A percentile compares a stretch with the other conserved stretches of the same genome.
These are phyloP conservation scores for Psittacula cyanocephala DNA, from an alignment of 2,113 vertebrate genomes.

Conservation along the genomic window DNA sequence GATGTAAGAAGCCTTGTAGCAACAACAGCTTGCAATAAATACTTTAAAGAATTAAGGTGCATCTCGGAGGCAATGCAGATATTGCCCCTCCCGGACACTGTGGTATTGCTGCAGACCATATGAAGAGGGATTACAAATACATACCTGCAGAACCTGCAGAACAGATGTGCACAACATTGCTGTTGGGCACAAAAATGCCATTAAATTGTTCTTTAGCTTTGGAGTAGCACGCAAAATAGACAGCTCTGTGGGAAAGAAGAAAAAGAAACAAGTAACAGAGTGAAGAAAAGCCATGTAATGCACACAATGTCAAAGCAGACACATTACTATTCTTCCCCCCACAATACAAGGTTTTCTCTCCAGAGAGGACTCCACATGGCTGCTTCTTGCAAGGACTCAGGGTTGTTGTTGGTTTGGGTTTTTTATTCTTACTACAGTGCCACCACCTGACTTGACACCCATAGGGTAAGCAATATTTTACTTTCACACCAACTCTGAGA, in stretches of 20 bases:
- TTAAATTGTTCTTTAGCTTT: constrained; percentile 94
- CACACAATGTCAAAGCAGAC: not conserved
- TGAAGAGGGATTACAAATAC: not conserved
- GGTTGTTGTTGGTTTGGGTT: not conserved
- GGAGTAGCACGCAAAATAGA: constrained; percentile 96
- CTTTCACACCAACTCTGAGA: not conserved
- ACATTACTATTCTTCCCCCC: not conserved
- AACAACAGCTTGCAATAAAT: not conserved
- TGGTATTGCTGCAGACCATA: not conserved
- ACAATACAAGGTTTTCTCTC: not conserved
- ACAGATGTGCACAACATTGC: constrained; percentile 89
- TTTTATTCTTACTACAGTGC: not conserved
- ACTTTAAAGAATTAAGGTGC: not conserved
- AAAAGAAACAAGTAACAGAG: not conserved
- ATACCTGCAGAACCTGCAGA: constrained; percentile 94
- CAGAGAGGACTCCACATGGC: not conserved
- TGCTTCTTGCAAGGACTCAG: not conserved
- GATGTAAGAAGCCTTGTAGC: not conserved
- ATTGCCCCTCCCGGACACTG: not conserved
- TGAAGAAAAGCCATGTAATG: not conserved
- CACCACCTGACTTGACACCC: not conserved
- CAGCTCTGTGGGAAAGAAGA: constrained; percentile 78
- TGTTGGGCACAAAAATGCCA: constrained; percentile 89
- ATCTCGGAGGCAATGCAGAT: not conserved
- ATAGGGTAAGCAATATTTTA: not conserved